Conservation (phyloP, 2,113 vertebrate species). For the Myrmecophaga tridactyla region DNA sequence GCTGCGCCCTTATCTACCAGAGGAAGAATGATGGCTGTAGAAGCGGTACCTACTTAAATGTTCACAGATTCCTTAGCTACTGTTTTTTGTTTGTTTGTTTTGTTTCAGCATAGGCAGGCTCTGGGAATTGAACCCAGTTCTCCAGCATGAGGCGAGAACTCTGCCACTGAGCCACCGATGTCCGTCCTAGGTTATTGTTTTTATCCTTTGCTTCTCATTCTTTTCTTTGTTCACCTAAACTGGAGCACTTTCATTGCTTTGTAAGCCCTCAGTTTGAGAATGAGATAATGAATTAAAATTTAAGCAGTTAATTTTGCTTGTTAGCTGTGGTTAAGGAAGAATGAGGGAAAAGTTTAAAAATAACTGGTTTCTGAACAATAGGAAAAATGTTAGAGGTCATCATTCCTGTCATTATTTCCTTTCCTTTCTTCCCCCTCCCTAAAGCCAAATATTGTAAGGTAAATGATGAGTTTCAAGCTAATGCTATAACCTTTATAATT, state of each 20-base stretch:
- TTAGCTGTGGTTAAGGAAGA: not conserved
- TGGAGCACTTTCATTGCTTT: not conserved
- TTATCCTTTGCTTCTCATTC: not conserved
- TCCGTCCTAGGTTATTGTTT: not conserved
- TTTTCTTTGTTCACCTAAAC: not conserved
- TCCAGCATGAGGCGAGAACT: too few species aligned
- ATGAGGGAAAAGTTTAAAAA: not conserved
- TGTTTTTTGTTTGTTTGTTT: too few species aligned
- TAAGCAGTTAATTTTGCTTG: not conserved
- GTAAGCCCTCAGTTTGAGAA: not conserved
- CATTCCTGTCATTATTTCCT: not conserved
- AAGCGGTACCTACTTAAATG: not conserved
- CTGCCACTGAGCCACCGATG: too few species aligned
- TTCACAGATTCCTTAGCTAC: not conserved
- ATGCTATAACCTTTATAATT: not conserved
- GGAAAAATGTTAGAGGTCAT: not conserved
- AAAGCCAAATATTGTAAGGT: not conserved
- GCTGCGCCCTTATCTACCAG: not conserved
- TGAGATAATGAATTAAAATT: not conserved
- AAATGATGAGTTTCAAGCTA: not conserved
- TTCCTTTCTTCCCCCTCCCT: not conserved
- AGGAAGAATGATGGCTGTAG: not conserved
- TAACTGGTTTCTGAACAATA: not conserved
- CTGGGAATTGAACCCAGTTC: too few species aligned
- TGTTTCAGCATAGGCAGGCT: too few species aligned